Base-by-base conservation (phyloP, 2,888 invertebrate species). In the Blastobasis lacticolella region DNA sequence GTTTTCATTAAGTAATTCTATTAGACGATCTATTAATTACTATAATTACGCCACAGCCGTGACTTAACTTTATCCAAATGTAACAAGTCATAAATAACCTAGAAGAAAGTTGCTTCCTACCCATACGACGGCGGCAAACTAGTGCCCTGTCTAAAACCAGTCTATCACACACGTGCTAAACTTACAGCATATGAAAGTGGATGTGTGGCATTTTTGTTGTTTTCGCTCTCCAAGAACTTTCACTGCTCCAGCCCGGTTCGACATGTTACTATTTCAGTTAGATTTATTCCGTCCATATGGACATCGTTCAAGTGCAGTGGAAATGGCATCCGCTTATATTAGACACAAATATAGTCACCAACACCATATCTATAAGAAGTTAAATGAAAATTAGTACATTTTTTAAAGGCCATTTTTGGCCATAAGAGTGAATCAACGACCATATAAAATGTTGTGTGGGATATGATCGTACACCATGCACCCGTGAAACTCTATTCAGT, bases 141-240 rank as follows among this genome's bases (percentile, higher is more conserved):
- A 56, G 60, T 51, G 56, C 53, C 52, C 63, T 61, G 57, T 60
- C 64, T 63, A 67, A 77, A 78, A 79, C 84, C 72, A 66, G 81
- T 78, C 64, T 56, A 56, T 61, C 67, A 68, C 58, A 63, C 58
- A 65, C 62, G 59, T 50, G 62, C 69, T 71, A 73, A 61, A 66
- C 69, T 60, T 66, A 62, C 56, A 60, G 62, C 60, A 59, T 69
- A 79, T 69, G 78, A 85, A 85, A 85, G 84, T 74, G 64, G 75
- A 62, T 66, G 58, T 63, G 72, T 70, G 59, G 62, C 78, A 80
- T 81, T 82, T 80, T 78, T 77, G 72, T 64, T 54, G 67, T 74
- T 81, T 77, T 76, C 81, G 72, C 79, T 77, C 63, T 67, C 62
- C 58, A 54, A 50, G 43, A 62, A 69, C 84, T 83, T 86, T 85